phyloP scores from a whole-genome alignment of 2,113 vertebrate species.

The Ctenodactylus gundi region DNA sequence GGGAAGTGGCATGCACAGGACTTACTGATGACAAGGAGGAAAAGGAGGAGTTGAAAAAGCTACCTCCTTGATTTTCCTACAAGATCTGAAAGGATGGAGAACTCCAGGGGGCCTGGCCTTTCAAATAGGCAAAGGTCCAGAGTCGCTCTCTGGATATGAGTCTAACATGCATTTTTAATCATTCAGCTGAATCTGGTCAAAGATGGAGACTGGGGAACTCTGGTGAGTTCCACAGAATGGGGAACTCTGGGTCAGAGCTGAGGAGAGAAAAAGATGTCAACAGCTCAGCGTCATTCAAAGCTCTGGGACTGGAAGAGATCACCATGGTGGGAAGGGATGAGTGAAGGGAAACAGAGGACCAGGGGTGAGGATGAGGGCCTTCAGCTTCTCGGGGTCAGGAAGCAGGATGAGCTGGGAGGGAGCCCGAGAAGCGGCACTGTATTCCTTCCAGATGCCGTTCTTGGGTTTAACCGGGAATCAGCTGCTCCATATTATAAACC shows the following conservation, averaged over 20 bases:
- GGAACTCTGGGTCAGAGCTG: neutral
- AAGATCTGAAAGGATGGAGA: neutral
- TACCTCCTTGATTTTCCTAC: neutral
- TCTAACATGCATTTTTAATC: neutral
- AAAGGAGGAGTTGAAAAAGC: neutral
- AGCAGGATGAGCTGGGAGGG: neutral
- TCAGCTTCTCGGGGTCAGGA: neutral
- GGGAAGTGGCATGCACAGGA: neutral
- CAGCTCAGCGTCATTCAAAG: neutral
- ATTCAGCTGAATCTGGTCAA: neutral
- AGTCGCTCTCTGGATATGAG: neutral
- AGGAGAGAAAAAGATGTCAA: neutral
- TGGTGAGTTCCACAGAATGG: neutral
- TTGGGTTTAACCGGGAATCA: neutral
- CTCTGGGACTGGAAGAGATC: neutral
- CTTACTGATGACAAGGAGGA: neutral
- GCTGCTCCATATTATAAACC: neutral
- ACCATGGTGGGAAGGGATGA: neutral
- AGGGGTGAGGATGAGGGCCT: neutral
- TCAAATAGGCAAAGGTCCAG: neutral
- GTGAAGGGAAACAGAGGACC: neutral
- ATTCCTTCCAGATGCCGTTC: neutral
- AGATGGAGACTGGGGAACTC: neutral
- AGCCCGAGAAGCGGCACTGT: neutral
- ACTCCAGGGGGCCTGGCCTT: rapidly evolving